These are phyloP conservation scores for Caenorhabditis remanei DNA, from an alignment of 1,140 invertebrate genomes.

Conservation along the genomic window DNA sequence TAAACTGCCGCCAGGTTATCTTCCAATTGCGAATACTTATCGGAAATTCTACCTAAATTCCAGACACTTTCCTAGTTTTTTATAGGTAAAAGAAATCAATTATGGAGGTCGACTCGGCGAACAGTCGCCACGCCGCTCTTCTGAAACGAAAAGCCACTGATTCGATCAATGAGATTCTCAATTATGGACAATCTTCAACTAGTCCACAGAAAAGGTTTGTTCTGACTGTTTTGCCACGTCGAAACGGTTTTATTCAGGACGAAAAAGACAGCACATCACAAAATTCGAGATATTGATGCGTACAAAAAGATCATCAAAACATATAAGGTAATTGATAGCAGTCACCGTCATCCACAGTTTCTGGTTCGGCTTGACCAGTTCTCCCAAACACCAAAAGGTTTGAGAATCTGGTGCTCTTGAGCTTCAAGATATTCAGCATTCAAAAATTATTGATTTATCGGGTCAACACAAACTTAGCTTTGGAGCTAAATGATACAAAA, in stretches of 20 bases:
- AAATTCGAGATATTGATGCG: slow-evolving; percentile 3
- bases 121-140: not conserved
- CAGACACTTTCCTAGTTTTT: not conserved
- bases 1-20: slow-evolving; percentile 12
- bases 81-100: not conserved
- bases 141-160: slow-evolving; percentile 31
- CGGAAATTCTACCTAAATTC: slow-evolving; percentile 13
- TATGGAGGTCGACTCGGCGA: slow-evolving; percentile 16
- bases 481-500: too few species aligned
- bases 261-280: not conserved
- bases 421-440: too few species aligned
- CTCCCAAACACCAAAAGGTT: too few species aligned
- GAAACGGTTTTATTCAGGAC: not conserved
- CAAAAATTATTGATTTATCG: too few species aligned
- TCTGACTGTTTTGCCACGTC: too few species aligned
- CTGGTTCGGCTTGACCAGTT: too few species aligned
- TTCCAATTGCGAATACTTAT: not conserved
- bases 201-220: slow-evolving; percentile 37
- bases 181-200: not conserved
- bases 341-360: not conserved
- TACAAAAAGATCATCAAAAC: slow-evolving; percentile 42
- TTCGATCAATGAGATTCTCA: slow-evolving; percentile 12
- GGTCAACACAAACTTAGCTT: too few species aligned
- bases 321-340: slow-evolving; percentile 25
- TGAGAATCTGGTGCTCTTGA: too few species aligned